These are phyloP conservation scores for Himalopsyche kuldschensis DNA, from an alignment of 2,888 invertebrate species.

Conservation along the genomic window DNA sequence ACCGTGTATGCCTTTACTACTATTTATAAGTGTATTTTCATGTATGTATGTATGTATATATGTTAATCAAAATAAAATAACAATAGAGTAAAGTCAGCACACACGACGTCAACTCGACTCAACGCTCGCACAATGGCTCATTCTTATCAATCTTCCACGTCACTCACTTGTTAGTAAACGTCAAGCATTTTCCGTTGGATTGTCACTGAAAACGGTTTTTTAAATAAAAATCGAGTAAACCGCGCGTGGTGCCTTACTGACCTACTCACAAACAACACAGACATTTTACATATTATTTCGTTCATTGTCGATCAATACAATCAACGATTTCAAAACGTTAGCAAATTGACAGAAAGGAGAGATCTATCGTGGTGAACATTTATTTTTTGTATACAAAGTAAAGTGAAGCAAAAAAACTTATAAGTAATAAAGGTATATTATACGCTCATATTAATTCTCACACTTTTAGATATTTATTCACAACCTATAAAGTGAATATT, in stretches of 20 bases:
- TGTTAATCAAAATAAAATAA: not conserved
- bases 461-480: too few relatives aligned
- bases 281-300: not conserved
- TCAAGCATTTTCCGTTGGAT: not conserved
- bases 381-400: too few relatives aligned
- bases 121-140: not conserved
- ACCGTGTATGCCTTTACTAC: too few relatives aligned
- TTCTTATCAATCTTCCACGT: not conserved
- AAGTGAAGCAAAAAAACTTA: too few relatives aligned
- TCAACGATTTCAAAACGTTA: not conserved
- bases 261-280: not conserved
- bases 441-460: too few relatives aligned
- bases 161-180: not conserved
- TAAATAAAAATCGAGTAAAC: not conserved
- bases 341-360: not conserved
- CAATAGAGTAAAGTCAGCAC: not conserved
- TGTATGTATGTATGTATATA: not conserved
- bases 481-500: too few relatives aligned
- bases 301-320: not conserved
- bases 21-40: not conserved
- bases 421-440: too few relatives aligned
- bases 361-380: not conserved
- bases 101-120: not conserved
- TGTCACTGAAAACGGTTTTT: not conserved
- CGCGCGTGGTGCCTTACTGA: not conserved